Conservation (phyloP, 1,140 invertebrate genomes). For the Glossosoma conforme region DNA sequence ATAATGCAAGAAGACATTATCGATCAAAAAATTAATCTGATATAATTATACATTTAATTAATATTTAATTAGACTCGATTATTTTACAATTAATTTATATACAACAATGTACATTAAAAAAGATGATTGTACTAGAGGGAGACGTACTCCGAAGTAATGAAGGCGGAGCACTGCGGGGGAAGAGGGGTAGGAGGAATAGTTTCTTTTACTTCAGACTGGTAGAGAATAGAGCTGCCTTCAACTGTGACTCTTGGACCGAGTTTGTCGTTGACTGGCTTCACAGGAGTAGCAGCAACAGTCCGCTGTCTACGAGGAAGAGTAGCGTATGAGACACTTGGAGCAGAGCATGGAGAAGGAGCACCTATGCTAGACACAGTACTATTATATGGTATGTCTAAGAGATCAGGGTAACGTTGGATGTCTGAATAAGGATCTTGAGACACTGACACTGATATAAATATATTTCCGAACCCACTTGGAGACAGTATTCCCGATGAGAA, state of each 20-base stretch:
- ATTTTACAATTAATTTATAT: slow-evolving; percentile 21
- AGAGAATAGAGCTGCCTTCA: slow-evolving; percentile 75
- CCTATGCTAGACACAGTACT: slow-evolving; percentile 45
- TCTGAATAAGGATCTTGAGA: slow-evolving; percentile 59
- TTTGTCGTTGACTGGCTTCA: slow-evolving; percentile 73
- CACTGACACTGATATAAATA: slow-evolving; percentile 69
- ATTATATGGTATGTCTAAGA: slow-evolving; percentile 66
- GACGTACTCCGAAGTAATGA: slow-evolving; percentile 27
- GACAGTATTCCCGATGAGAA: slow-evolving; percentile 29
- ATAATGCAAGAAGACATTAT: slow-evolving; percentile 26
- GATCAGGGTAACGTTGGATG: slow-evolving; percentile 67
- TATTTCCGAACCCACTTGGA: slow-evolving; percentile 55
- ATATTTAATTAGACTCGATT: slow-evolving; percentile 9
- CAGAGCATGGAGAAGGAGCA: slow-evolving; percentile 19
- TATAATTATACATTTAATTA: slow-evolving; percentile 12
- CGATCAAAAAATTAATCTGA: slow-evolving; percentile 15
- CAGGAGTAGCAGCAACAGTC: slow-evolving; percentile 43
- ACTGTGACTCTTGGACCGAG: slow-evolving; percentile 85
- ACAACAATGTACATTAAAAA: slow-evolving; percentile 16
- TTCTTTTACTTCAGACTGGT: slow-evolving; percentile 58
- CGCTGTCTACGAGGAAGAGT: slow-evolving; percentile 53
- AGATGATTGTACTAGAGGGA: slow-evolving; percentile 29
- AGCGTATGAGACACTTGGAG: slow-evolving; percentile 52
- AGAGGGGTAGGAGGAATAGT: slow-evolving; percentile 14
- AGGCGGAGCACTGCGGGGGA: slow-evolving; percentile 23